Conservation (phyloP, 2,888 invertebrate species). For the Agrochola lota region DNA sequence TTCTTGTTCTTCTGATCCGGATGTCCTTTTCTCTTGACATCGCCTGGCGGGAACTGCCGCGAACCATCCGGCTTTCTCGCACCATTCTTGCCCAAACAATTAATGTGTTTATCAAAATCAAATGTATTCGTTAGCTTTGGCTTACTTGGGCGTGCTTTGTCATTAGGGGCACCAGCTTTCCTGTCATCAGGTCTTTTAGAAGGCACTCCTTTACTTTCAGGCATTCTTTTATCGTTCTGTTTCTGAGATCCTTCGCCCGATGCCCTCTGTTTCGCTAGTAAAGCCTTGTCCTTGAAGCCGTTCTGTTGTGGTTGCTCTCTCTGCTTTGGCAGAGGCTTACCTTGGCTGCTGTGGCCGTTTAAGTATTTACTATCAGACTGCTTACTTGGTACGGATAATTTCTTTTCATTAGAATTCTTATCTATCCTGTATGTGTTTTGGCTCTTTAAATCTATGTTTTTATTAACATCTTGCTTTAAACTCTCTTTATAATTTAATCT, state of each 20-base stretch:
- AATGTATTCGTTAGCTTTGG: slow-evolving; percentile 78
- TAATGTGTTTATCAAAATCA: slow-evolving; percentile 87
- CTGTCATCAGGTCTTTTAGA: slow-evolving; percentile 79
- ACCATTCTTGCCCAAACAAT: slow-evolving; percentile 75
- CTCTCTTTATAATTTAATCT: slow-evolving; percentile 78
- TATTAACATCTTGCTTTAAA: slow-evolving; percentile 73
- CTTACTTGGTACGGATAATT: slow-evolving; percentile 73
- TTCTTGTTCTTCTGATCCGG: slow-evolving; percentile 79
- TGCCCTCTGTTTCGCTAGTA: slow-evolving; percentile 73
- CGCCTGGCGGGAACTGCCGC: slow-evolving; percentile 89
- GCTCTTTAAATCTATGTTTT: slow-evolving; percentile 86
- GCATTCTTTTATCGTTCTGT: slow-evolving; percentile 72
- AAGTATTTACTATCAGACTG: slow-evolving; percentile 74
- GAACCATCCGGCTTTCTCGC: slow-evolving; percentile 71
- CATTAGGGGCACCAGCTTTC: slow-evolving; percentile 60
- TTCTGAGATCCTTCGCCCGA: slow-evolving; percentile 71
- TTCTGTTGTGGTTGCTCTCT: slow-evolving; percentile 74
- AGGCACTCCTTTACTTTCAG: slow-evolving; percentile 69
- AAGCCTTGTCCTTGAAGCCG: slow-evolving; percentile 74
- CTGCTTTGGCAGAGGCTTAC: slow-evolving; percentile 80
- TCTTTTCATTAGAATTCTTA: slow-evolving; percentile 83
- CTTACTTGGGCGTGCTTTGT: slow-evolving; percentile 80
- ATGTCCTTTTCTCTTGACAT: slow-evolving; percentile 80
- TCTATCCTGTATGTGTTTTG: slow-evolving; percentile 89
- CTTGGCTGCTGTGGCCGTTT: slow-evolving; percentile 80